Percentiles rank a stretch among this genome's conserved stretches.
phyloP scores from a whole-genome alignment of 1,140 invertebrate species.

The Hirudo medicinalis region DNA sequence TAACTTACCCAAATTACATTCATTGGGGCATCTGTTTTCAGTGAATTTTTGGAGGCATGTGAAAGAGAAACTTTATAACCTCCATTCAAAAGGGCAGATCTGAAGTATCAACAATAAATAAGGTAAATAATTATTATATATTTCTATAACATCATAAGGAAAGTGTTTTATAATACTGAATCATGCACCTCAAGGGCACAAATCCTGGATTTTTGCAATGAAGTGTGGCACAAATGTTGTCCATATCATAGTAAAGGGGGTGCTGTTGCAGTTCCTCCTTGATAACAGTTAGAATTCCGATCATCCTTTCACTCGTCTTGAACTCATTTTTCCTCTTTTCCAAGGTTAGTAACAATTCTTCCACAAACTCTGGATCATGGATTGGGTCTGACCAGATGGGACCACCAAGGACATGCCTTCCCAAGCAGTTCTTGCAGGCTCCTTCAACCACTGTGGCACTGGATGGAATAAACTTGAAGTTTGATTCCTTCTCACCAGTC shows the following conservation, averaged over 20 bases:
- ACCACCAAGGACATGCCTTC: constrained; percentile 67
- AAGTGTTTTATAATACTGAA: constrained; percentile 24
- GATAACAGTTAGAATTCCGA: constrained; percentile 46
- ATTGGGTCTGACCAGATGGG: constrained; percentile 81
- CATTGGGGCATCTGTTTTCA: constrained; percentile 85
- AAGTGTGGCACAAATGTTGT: constrained; percentile 51
- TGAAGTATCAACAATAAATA: constrained; percentile 37
- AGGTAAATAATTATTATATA: too few species aligned
- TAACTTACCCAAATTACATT: constrained; percentile 63
- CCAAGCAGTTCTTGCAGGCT: constrained; percentile 62
- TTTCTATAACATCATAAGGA: constrained; percentile 26
- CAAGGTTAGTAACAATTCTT: constrained; percentile 41
- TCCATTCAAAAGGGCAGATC: constrained; percentile 83
- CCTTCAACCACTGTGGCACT: constrained; percentile 52
- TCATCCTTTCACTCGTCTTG: constrained; percentile 58
- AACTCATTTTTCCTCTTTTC: constrained; percentile 32
- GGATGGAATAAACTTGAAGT: constrained; percentile 52
- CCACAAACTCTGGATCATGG: constrained; percentile 65
- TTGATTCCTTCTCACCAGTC: constrained; percentile 29
- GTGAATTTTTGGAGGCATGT: constrained; percentile 68
- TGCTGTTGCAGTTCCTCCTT: constrained; percentile 62
- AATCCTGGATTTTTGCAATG: constrained; percentile 41
- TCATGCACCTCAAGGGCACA: constrained; percentile 17
- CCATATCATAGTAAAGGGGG: constrained; percentile 72
- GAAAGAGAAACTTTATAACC: constrained; percentile 83